Evolutionary conservation across 1,140 invertebrate species (phyloP), one percentile per base, ranked within the genome.

Genomic region (Zaprionus vittiger): DNA sequence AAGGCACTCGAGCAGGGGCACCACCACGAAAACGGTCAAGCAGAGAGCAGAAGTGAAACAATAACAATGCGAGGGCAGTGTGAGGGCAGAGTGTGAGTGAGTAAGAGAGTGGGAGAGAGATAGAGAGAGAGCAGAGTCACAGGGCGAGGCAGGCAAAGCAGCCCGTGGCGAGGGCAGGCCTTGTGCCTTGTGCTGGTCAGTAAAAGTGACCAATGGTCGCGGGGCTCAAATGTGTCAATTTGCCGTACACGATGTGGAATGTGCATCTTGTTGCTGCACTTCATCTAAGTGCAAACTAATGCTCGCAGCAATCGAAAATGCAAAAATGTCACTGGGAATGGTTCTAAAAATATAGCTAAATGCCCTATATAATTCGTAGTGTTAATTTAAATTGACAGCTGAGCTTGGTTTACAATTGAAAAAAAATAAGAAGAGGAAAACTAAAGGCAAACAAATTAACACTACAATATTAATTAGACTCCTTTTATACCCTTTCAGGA

Each of bases 171-270:
- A 57, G 38, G 34, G 54, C 56, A 66, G 68, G 38, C 31, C 31
- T 34, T 34, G 2, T 34, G 47, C 67, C 71, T 86, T 87, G 80
- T 80, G 83, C 80, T 86, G 84, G 80, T 87, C 84, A 89, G 80
- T 89, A 47, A 75, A 78, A 79, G 62, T 73, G 61, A 61, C 83
- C 83, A 87, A 87, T 87, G 56, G 71, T 66, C 60, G 31, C 31
- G 28, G 7, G 28, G 34, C 38, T 57, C 62, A 69, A 83, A 74
- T 87, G 83, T 80, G 83, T 70, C 65, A 79, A 73, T 44, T 64
- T 77, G 37, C 66, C 22, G 1, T 28, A 52, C 41, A 52, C 28
- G 37, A 15, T 14, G 34, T 15, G n/a, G 24, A 26, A 56, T 15
- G 31, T 26, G 65, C 2, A 44, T 22, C 24, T 54, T 38, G 24